phyloP scores from a whole-genome alignment of 92 coral and sea anemone genomes.

The Phenganax marumi region DNA sequence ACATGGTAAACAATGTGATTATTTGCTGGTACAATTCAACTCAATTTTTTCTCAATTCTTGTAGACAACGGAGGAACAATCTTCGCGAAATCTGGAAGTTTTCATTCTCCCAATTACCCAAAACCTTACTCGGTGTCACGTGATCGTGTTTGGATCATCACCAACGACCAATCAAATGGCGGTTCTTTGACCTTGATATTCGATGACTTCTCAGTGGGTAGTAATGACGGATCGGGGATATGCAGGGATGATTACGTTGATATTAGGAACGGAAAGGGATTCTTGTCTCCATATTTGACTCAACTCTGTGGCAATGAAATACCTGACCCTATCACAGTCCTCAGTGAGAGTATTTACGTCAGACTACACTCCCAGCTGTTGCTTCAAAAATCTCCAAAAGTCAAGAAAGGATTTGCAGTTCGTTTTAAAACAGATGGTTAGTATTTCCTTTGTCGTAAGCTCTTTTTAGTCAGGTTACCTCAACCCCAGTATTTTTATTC shows the following conservation, averaged over 20 bases:
- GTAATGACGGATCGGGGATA: conserved; percentile 57
- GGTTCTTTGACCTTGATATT: conserved; percentile 57
- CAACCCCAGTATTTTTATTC: no score
- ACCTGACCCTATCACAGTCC: conserved; percentile 59
- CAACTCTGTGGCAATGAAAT: conserved; percentile 62
- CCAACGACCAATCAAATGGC: conserved; percentile 30
- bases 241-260: conserved; percentile 69
- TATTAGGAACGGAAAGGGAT: conserved; percentile 70
- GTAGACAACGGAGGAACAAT: conserved; percentile 60
- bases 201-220: conserved; percentile 68
- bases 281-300: conserved; percentile 60
- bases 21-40: background rate
- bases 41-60: background rate
- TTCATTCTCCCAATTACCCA: conserved; percentile 71
- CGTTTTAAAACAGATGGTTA: conserved; percentile 56
- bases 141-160: conserved; percentile 68
- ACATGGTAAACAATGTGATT: no score
- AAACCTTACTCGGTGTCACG: conserved; percentile 61
- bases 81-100: conserved; percentile 59
- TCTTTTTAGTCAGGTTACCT: no score
- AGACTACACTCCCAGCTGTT: conserved; percentile 59
- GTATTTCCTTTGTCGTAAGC: conserved; percentile 34
- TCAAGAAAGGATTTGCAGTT: conserved; percentile 49
- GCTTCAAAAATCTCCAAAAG: conserved; percentile 25
- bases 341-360: conserved; percentile 60